Evolutionary conservation across 2,888 invertebrate species (phyloP).

Genomic region (Ditylenchus weischeri): DNA sequence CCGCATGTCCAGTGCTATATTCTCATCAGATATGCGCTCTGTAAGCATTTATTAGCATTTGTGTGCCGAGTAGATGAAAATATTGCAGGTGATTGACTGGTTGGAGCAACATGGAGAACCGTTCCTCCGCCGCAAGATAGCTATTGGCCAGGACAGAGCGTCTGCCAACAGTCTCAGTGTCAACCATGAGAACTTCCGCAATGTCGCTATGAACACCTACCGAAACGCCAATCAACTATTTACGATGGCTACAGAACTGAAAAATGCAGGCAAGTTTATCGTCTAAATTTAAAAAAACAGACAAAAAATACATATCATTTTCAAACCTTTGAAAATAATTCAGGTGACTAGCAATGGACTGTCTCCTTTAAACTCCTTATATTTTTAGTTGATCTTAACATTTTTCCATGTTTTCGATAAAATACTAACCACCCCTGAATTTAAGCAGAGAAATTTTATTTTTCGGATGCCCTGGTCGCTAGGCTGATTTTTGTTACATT

Average conservation of each 20-base stretch:
- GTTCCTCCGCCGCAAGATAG: slow-evolving; percentile 45
- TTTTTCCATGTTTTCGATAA: too few relatives aligned
- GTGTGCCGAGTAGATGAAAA: neutral
- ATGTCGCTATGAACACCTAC: slow-evolving; percentile 52
- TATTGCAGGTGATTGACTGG: slow-evolving; percentile 48
- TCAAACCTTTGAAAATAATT: slow-evolving; percentile 9
- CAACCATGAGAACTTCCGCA: slow-evolving; percentile 48
- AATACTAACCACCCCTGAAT: too few relatives aligned
- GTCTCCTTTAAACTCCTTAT: too few relatives aligned
- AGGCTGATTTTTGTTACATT: too few relatives aligned
- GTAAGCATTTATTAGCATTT: slow-evolving; percentile 11
- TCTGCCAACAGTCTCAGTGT: slow-evolving; percentile 36
- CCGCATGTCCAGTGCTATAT: slow-evolving; percentile 19
- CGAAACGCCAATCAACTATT: slow-evolving; percentile 48
- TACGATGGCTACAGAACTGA: slow-evolving; percentile 39
- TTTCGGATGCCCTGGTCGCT: too few relatives aligned
- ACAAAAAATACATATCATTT: neutral
- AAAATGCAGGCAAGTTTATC: slow-evolving; percentile 33
- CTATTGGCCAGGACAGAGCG: slow-evolving; percentile 43
- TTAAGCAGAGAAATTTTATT: too few relatives aligned
- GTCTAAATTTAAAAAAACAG: neutral
- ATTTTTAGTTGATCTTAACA: too few relatives aligned
- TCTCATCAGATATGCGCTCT: slow-evolving; percentile 19
- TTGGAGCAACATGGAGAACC: slow-evolving; percentile 56
- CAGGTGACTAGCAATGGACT: too few relatives aligned